These are phyloP conservation scores for Margaritifera margaritifera DNA, from an alignment of 2,888 invertebrate species.

Conservation along the genomic window DNA sequence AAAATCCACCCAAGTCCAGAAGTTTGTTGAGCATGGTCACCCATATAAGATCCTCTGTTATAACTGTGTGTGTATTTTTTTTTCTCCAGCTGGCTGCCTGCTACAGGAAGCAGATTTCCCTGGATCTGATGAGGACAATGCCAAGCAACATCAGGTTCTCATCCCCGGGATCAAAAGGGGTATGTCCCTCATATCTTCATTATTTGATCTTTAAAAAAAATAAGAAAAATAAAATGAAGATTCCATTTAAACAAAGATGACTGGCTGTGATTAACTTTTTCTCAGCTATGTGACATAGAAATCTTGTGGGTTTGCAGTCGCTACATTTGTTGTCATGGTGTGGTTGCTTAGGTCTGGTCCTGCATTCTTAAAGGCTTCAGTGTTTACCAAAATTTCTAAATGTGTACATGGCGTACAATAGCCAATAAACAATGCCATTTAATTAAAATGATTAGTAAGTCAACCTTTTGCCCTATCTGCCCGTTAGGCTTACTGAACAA, in stretches of 20 bases:
- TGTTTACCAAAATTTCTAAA: too few relatives aligned
- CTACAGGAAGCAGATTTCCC: constrained; percentile 75
- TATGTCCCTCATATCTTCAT: constrained; percentile 49
- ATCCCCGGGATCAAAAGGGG: constrained; percentile 74
- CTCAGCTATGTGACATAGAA: too few relatives aligned
- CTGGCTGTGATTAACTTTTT: too few relatives aligned
- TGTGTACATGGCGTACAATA: too few relatives aligned
- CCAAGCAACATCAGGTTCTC: constrained; percentile 76
- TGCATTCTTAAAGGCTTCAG: too few relatives aligned
- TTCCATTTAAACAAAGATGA: background rate
- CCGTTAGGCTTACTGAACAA: too few relatives aligned
- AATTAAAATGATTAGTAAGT: too few relatives aligned
- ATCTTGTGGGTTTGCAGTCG: background rate
- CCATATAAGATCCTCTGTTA: background rate
- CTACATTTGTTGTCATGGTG: too few relatives aligned
- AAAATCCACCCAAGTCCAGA: background rate
- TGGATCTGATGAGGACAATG: constrained; percentile 76
- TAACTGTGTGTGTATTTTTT: background rate
- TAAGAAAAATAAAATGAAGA: too few relatives aligned
- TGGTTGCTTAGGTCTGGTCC: too few relatives aligned
- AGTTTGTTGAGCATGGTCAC: background rate
- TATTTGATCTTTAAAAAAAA: background rate
- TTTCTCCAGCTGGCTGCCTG: constrained; percentile 71
- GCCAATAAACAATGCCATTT: too few relatives aligned
- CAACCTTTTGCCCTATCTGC: too few relatives aligned